Evolutionary conservation across 1,140 invertebrate species (phyloP), one percentile per base, ranked within the genome.

Genomic region (Pogonus chalceus): DNA sequence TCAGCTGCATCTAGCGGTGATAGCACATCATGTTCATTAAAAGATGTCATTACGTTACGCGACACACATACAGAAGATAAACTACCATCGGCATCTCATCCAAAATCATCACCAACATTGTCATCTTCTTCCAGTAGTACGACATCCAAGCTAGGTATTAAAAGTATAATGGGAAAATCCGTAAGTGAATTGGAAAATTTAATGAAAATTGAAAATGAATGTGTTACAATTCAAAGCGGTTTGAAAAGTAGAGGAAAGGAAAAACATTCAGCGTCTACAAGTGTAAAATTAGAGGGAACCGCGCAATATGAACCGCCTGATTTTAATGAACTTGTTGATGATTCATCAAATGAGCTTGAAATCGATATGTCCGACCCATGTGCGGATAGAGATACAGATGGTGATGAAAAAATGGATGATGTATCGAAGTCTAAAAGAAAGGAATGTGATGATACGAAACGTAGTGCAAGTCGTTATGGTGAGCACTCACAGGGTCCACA

Each of bases 251-350:
- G 54, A 58, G 51, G 3, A 48, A 69, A 57, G 56, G 65, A 66
- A 46, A 60, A 64, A 53, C 49, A 58, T 20, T 71, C 72, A 51
- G 67, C 72, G 0, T 58, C 54, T 23, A 63, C 60, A 56, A 62
- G 64, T 22, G 68, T 62, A 24, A 66, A 69, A 65, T 51, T 58
- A 21, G 73, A 73, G 47, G 77, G 76, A 47, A 72, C 74, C 0
- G 69, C 71, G 24, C 74, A 80, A 39, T 86, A 85, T 66, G 82
- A 84, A 49, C 78, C 79, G 4, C 83, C 84, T 0, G 84, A 87
- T 63, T 87, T 88, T 64, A 85, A 88, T 62, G 85, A 88, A 61
- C 70, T 88, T 14, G 84, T 85, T 0, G 85, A 88, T 65, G 85
- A 87, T 51, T 87, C 85, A 1, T 86, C 84, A 12, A 85, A 84